phyloP scores from a whole-genome alignment of 2,113 vertebrate species.

The Tetrax tetrax region DNA sequence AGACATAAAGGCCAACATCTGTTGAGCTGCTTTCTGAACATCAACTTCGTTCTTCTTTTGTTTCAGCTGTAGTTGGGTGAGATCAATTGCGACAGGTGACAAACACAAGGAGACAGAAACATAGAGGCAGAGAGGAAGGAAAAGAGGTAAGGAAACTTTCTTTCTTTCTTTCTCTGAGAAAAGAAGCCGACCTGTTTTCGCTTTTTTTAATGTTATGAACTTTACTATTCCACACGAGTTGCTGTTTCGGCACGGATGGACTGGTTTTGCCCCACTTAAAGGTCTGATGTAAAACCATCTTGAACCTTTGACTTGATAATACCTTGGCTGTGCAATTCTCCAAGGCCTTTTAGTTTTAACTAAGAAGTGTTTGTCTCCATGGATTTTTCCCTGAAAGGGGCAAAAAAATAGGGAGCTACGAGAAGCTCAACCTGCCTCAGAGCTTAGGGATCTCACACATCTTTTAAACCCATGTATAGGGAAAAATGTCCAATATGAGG shows the following conservation, averaged over 20 bases:
- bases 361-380: not conserved
- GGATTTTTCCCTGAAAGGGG: not conserved
- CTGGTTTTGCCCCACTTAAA: not conserved
- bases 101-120: not conserved
- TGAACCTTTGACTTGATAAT: not conserved
- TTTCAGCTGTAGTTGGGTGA: constrained; percentile 11
- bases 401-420: rapidly evolving
- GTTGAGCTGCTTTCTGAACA: constrained; percentile 24
- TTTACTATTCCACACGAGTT: not conserved
- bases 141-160: constrained; percentile 45
- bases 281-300: not conserved
- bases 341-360: not conserved
- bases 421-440: not conserved
- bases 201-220: not conserved
- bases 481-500: not conserved
- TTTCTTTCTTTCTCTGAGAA: not conserved
- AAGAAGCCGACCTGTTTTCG: not conserved
- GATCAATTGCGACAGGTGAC: constrained; percentile 27
- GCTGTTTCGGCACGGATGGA: not conserved
- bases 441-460: not conserved
- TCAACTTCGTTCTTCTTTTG: not conserved
- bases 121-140: not conserved
- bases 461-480: not conserved
- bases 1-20: constrained; percentile 12
- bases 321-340: not conserved